Conservation (phyloP, 2,113 vertebrate genomes). For the Eptatretus burgeri region DNA sequence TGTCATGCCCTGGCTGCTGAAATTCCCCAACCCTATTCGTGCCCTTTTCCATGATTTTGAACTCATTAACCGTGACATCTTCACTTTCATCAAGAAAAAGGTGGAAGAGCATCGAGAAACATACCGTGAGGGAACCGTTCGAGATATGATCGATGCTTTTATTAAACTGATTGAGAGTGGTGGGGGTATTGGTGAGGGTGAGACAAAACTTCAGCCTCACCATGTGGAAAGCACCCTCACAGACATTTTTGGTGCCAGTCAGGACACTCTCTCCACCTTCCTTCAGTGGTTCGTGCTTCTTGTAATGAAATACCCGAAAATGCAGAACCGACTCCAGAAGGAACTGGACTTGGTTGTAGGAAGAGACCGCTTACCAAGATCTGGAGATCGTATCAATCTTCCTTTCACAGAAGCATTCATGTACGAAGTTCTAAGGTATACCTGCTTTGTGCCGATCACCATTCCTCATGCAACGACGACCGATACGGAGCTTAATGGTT, state of each 20-base stretch:
- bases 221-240: constrained; percentile 29
- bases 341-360: constrained; percentile 36
- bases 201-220: constrained; percentile 17
- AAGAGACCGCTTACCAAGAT: constrained; percentile 20
- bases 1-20: constrained; percentile 44
- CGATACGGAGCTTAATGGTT: constrained; percentile 29
- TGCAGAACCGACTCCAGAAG: constrained; percentile 25
- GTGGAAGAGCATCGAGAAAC: constrained; percentile 29
- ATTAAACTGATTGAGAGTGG: constrained; percentile 23
- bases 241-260: constrained; percentile 40
- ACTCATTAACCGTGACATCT: constrained; percentile 29
- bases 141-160: constrained; percentile 36
- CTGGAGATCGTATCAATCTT: constrained; percentile 21
- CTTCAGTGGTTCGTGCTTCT: constrained; percentile 37
- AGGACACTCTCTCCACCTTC: constrained; percentile 30
- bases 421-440: constrained; percentile 38
- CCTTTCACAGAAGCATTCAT: constrained; percentile 39
- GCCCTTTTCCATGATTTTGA: constrained; percentile 34
- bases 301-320: constrained; percentile 24
- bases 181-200: constrained; percentile 11
- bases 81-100: constrained; percentile 25
- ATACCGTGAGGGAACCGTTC: constrained; percentile 13
- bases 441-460: constrained; percentile 44
- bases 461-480: constrained; percentile 45
- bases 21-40: constrained; percentile 42